phyloP scores from a whole-genome alignment of 2,113 vertebrate genomes.

The Petrocephalus microphthalmus region DNA sequence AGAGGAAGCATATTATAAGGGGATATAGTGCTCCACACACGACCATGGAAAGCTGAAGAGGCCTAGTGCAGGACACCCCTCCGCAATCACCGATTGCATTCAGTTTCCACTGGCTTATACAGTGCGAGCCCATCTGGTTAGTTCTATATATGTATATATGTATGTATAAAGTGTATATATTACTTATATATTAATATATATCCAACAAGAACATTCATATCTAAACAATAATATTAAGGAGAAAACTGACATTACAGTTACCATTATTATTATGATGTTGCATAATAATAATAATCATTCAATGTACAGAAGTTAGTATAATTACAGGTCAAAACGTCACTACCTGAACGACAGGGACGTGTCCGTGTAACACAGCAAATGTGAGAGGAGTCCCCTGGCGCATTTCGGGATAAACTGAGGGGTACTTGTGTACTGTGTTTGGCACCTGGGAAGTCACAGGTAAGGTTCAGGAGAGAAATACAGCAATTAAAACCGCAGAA shows the following conservation, averaged over 20 bases:
- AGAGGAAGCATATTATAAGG: background rate
- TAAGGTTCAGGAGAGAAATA: slow-evolving; percentile 48
- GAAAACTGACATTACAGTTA: slow-evolving; percentile 5
- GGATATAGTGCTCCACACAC: background rate
- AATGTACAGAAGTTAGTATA: slow-evolving; percentile 23
- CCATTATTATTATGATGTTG: slow-evolving; percentile 24
- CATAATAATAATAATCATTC: slow-evolving; percentile 26
- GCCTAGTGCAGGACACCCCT: slow-evolving; percentile 1
- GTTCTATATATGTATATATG: background rate
- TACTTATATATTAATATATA: background rate
- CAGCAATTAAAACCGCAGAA: slow-evolving; percentile 49
- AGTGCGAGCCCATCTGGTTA: slow-evolving; percentile 2
- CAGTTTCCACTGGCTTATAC: slow-evolving; percentile 15
- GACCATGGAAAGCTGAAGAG: background rate
- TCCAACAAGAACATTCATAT: slow-evolving; percentile 21
- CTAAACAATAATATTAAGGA: slow-evolving; percentile 10
- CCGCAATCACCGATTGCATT: slow-evolving; percentile 5
- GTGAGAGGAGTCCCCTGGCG: slow-evolving; percentile 98
- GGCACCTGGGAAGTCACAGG: slow-evolving; percentile 89
- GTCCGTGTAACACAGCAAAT: slow-evolving; percentile 97
- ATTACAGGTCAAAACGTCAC: slow-evolving; percentile 51
- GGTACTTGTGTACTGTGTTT: slow-evolving; percentile 95
- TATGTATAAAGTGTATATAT: background rate
- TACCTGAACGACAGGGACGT: slow-evolving; percentile 99
- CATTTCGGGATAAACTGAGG: slow-evolving; percentile 96